Evolutionary conservation across 1,140 invertebrate genomes (phyloP).

Genomic region (Cepaea nemoralis): DNA sequence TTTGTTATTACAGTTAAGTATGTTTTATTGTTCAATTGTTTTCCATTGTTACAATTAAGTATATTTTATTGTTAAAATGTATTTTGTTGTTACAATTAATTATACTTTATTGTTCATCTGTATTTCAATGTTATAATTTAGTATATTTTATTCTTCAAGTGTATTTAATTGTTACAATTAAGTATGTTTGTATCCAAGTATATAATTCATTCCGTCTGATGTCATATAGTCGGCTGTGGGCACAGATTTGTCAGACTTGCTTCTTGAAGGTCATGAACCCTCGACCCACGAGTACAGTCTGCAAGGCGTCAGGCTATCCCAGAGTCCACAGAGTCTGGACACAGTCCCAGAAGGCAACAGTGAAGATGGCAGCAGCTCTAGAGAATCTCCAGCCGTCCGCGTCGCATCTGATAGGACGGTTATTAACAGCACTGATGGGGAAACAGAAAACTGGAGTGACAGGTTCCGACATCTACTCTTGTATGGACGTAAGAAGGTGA

Average conservation of each 20-base stretch:
- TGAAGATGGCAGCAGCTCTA: conserved; percentile 54
- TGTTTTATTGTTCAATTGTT: no score
- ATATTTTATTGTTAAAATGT: no score
- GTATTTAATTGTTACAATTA: neutral
- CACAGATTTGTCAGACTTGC: conserved; percentile 89
- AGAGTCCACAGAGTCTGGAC: conserved; percentile 52
- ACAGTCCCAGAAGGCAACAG: conserved; percentile 65
- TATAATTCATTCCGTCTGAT: no score
- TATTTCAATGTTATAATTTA: no score
- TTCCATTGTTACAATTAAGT: no score
- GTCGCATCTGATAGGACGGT: conserved; percentile 53
- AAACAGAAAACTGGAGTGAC: conserved; percentile 75
- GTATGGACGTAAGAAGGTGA: conserved; percentile 89
- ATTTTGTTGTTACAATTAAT: no score
- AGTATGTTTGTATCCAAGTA: no score
- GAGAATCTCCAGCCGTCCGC: conserved; percentile 41
- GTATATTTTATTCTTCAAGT: neutral
- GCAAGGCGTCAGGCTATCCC: conserved; percentile 68
- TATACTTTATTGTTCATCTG: no score
- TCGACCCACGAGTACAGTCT: conserved; percentile 60
- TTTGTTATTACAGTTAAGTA: no score
- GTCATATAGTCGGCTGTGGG: conserved; percentile 85
- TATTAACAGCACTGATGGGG: conserved; percentile 48
- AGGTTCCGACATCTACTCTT: conserved; percentile 87
- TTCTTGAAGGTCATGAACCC: conserved; percentile 81